Percentiles rank a stretch among this genome's conserved stretches.
Conservation (phyloP, 2,888 invertebrate species). For the Melitaea athalia region DNA sequence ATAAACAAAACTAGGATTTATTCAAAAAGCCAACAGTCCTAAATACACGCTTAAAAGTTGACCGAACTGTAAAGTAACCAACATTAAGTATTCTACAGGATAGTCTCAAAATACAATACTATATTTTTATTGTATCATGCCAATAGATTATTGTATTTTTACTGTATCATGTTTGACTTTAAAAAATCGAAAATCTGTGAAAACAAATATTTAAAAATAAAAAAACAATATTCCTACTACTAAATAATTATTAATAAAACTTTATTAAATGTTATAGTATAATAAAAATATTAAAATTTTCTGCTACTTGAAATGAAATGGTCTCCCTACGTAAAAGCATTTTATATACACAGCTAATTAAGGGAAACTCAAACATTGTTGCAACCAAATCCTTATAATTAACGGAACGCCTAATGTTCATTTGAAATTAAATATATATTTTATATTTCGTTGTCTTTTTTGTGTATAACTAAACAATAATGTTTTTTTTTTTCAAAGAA, state of each 20-base stretch:
- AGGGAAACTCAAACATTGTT: constrained; percentile 17
- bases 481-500: too few species aligned
- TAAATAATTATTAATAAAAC: too few species aligned
- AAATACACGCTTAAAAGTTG: constrained; percentile 28
- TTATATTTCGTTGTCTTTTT: neutral
- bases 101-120: neutral
- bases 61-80: constrained; percentile 17
- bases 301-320: neutral
- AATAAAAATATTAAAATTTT: too few species aligned
- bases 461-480: too few species aligned
- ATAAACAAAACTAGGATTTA: constrained; percentile 29
- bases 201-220: too few species aligned
- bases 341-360: constrained; percentile 13
- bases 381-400: constrained; percentile 14
- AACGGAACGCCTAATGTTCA: constrained; percentile 8
- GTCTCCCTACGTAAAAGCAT: constrained; percentile 6
- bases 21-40: constrained; percentile 32
- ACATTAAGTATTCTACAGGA: neutral
- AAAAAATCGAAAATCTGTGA: too few species aligned
- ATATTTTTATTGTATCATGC: too few species aligned
- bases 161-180: too few species aligned
- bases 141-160: too few species aligned
- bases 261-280: too few species aligned
- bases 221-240: too few species aligned
- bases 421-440: neutral